Evolutionary conservation across 2,797 vertebrate species (phyloP), one percentile per base, ranked within the genome.

Genomic region (Rhinatrema bivittatum): DNA sequence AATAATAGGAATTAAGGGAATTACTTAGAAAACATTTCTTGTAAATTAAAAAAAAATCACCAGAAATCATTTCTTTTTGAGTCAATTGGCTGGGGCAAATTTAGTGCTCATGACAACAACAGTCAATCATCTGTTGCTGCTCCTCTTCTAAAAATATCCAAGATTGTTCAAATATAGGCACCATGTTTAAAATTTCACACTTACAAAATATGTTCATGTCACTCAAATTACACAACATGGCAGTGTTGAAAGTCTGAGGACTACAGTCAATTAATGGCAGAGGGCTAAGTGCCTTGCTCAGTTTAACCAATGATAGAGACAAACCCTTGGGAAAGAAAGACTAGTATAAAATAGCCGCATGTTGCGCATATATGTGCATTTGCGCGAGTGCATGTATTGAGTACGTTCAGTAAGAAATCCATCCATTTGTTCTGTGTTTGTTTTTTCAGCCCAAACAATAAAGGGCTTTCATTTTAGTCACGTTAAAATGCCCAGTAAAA

Each of bases 161-260:
- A 70, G 57, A 56, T 74, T 72, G 73, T 62, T 72, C 65, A 73
- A 65, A 74, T 71, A 81, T 72, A 83, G 84, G 79, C 80, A 86
- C 82, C 79, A 77, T 75, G 71, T 79, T 85, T 76, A 62, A 74
- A 74, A 74, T 77, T 74, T 68, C 66, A 60, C 67, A 79, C 60
- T 62, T 73, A 78, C 63, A 81, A 82, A 81, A 81, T 55, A 65
- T 65, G 64, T 69, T 79, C 68, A 70, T 78, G 70, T 81, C 62
- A 68, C 70, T 75, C 65, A 74, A 75, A 70, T 78, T 91, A 91
- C 81, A 93, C 84, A 87, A 77, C 53, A 70, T 87, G 91, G 88
- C 86, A 82, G 87, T 83, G 76, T 75, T 78, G 41, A 50, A 62
- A 56, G 55, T 74, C 65, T 66, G 53, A 62, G 52, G 27, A 39